phyloP scores from a whole-genome alignment of 2,888 invertebrate species.

The Cheilosia vulpina region DNA sequence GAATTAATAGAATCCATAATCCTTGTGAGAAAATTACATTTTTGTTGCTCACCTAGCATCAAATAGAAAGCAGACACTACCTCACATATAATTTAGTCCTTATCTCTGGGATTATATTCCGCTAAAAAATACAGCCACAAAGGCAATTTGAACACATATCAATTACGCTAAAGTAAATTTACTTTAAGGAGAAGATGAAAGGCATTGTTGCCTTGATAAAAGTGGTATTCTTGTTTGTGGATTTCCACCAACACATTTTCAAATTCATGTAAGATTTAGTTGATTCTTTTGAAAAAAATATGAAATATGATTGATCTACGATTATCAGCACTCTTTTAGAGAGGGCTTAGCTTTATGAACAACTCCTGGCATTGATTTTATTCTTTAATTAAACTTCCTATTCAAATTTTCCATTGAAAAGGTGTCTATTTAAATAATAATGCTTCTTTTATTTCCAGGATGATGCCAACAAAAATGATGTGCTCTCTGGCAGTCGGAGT shows the following conservation, averaged over 20 bases:
- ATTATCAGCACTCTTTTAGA: too few species aligned
- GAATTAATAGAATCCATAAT: neutral
- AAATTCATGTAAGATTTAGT: too few species aligned
- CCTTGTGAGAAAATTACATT: conserved; percentile 7
- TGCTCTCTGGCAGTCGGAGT: conserved; percentile 79
- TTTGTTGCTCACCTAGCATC: conserved; percentile 20
- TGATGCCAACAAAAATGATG: conserved; percentile 80
- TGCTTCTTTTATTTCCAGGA: conserved; percentile 76
- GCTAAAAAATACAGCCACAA: neutral
- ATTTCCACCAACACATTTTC: neutral
- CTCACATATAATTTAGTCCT: neutral
- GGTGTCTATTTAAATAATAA: neutral
- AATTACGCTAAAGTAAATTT: conserved; percentile 47
- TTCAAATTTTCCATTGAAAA: neutral
- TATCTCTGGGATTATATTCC: neutral
- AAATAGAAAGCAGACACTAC: conserved; percentile 29
- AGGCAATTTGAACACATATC: conserved; percentile 35
- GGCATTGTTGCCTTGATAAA: neutral
- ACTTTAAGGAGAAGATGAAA: conserved; percentile 36
- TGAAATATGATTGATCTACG: too few species aligned
- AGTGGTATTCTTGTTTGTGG: neutral
- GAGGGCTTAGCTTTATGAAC: too few species aligned
- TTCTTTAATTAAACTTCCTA: neutral
- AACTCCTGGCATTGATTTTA: neutral
- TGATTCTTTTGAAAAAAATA: too few species aligned